Evolutionary conservation across 2,888 invertebrate genomes (phyloP), one percentile per base, ranked within the genome.

Genomic region (Volucella inanis): DNA sequence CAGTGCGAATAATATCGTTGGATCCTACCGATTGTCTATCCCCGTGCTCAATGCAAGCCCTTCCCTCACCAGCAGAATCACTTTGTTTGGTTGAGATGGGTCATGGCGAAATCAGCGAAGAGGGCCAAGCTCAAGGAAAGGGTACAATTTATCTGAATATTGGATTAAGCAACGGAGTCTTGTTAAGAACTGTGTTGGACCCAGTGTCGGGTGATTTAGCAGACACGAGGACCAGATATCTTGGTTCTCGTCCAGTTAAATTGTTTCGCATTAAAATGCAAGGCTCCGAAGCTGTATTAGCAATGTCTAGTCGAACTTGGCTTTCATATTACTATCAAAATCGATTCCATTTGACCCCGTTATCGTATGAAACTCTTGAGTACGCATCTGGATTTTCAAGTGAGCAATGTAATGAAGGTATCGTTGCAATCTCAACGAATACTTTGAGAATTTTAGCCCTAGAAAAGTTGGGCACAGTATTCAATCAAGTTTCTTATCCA

Each of bases 371-470:
- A 92, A 96, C 98, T 75, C 93, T 99, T 76, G 99, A 99, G 91
- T 99, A 98, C 92, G 99, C 99, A 0, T 98, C 99, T 1, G 99
- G 99, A 3, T 99, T 99, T 92, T 96, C 96, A 87, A 94, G 94
- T 92, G 99, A 99, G 92, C 99, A 99, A 92, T 99, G 99, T 93
- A 98, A 98, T 0, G 99, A 99, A 92, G 99, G 99, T 88, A 98
- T 99, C 88, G 99, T 99, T 0, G 99, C 99, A 0, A 99, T 99
- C 91, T 98, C 99, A 0, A 97, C 98, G 1, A 99, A 99, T 90
- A 99, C 99, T 0, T 93, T 99, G 67, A 94, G 99, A 90, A 99
- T 99, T 94, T 94, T 99, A 91, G 99, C 99, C 0, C 93, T 99
- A 71, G 99, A 99, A 92, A 99, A 99, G 92, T 93, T 99, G 1